Percentiles rank a stretch among this genome's conserved stretches.
Evolutionary conservation across 2,888 invertebrate genomes (phyloP).

Genomic region (Itoplectis maculator): DNA sequence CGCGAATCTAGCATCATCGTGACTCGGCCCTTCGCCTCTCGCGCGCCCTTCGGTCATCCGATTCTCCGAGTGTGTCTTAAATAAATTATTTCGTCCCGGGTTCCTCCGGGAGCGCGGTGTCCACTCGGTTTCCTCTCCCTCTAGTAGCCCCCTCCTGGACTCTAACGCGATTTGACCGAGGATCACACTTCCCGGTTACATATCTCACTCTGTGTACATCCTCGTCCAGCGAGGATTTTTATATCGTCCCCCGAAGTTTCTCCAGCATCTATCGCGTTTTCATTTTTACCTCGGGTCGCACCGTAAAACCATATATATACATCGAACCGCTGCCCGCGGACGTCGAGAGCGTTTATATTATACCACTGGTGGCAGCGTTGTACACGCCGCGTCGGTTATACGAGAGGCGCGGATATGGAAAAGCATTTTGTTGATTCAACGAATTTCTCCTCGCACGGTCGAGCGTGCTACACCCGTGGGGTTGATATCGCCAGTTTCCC

Average conservation of each 20-base stretch:
- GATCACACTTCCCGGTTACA: slow-evolving; percentile 53
- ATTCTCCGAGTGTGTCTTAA: slow-evolving; percentile 65
- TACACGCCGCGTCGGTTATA: slow-evolving; percentile 4
- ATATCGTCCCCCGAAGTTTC: slow-evolving; percentile 37
- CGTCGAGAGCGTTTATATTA: slow-evolving; percentile 27
- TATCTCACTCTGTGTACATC: slow-evolving; percentile 40
- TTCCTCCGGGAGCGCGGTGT: slow-evolving; percentile 45
- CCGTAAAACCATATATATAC: neutral
- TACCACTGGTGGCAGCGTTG: slow-evolving; percentile 6
- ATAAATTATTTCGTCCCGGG: slow-evolving; percentile 61
- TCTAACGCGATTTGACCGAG: slow-evolving; percentile 66
- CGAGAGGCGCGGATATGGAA: slow-evolving; percentile 61
- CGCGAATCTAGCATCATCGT: slow-evolving; percentile 55
- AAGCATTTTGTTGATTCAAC: slow-evolving; percentile 70
- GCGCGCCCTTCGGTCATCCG: slow-evolving; percentile 30
- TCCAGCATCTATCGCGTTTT: slow-evolving; percentile 17
- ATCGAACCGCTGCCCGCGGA: neutral
- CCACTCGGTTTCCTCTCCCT: slow-evolving; percentile 44
- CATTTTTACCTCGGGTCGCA: slow-evolving; percentile 42
- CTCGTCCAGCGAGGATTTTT: slow-evolving; percentile 53
- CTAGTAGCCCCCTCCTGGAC: slow-evolving; percentile 42
- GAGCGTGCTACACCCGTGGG: slow-evolving; percentile 40
- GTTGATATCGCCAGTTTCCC: slow-evolving; percentile 54
- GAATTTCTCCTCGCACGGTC: slow-evolving; percentile 56
- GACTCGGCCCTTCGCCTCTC: slow-evolving; percentile 47